Evolutionary conservation across 2,888 invertebrate species (phyloP).

Genomic region (Phyto melanocephala): DNA sequence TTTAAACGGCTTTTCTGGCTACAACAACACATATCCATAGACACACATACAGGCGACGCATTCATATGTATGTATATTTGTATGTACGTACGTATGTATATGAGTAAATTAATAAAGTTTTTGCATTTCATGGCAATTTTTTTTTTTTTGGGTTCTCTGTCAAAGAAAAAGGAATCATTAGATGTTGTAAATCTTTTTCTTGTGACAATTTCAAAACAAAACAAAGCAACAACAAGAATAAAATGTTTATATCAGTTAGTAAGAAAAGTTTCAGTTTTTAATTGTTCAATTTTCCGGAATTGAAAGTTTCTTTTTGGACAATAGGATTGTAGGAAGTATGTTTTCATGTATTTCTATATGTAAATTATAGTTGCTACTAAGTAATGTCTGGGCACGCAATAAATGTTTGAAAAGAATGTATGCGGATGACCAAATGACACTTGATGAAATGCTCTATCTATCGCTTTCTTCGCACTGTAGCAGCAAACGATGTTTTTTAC

Average conservation of each 20-base stretch:
- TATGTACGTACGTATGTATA: too few species aligned
- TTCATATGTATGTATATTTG: too few species aligned
- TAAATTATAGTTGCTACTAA: not conserved
- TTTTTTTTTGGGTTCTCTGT: constrained; percentile 40
- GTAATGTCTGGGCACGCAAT: constrained; percentile 53
- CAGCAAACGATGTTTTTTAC: constrained; percentile 1
- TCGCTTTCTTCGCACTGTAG: not conserved
- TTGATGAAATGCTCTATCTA: constrained; percentile 34
- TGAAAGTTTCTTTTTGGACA: constrained; percentile 21
- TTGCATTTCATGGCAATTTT: constrained; percentile 34
- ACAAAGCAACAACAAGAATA: not conserved
- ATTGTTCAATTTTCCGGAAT: constrained; percentile 57
- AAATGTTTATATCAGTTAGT: constrained; percentile 22
- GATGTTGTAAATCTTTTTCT: constrained; percentile 53
- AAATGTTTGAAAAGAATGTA: constrained; percentile 46
- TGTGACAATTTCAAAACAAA: constrained; percentile 47
- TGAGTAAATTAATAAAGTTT: constrained; percentile 12
- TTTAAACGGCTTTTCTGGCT: constrained; percentile 40
- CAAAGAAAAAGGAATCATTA: constrained; percentile 41
- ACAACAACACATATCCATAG: too few species aligned
- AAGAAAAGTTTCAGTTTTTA: constrained; percentile 53
- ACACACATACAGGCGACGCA: not conserved
- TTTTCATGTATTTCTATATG: not conserved
- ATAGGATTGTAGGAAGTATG: constrained; percentile 9
- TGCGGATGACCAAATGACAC: constrained; percentile 59